phyloP scores from a whole-genome alignment of 2,888 invertebrate genomes.

The Mythimna pallens region DNA sequence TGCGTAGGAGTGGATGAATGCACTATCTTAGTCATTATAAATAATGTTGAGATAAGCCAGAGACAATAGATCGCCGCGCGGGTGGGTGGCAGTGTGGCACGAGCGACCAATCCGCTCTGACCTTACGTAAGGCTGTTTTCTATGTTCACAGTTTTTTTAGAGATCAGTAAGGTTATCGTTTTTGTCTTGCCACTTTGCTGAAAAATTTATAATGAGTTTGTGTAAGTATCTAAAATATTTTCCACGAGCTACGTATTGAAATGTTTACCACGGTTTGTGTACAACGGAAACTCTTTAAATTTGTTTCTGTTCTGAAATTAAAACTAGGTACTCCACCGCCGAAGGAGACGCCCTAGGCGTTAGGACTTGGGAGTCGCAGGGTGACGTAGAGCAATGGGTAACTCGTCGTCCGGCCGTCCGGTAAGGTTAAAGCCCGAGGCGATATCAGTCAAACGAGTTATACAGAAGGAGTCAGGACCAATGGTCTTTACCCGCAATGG shows the following conservation, averaged over 20 bases:
- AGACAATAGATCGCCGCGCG: constrained; percentile 83
- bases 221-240: neutral
- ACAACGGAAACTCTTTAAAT: neutral
- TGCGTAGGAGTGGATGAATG: constrained; percentile 83
- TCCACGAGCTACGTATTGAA: neutral
- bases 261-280: neutral
- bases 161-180: neutral
- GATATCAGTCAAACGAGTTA: too few relatives aligned
- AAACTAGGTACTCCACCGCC: too few relatives aligned
- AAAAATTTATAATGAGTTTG: neutral
- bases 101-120: constrained; percentile 66
- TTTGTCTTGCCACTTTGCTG: neutral
- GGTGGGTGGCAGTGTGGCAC: constrained; percentile 76
- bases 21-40: constrained; percentile 85
- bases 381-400: too few relatives aligned
- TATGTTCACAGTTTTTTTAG: neutral
- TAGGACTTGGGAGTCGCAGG: too few relatives aligned
- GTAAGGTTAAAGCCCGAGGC: too few relatives aligned
- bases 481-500: too few relatives aligned
- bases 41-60: constrained; percentile 84
- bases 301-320: too few relatives aligned
- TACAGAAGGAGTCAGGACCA: too few relatives aligned
- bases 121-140: constrained; percentile 37
- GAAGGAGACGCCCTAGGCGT: too few relatives aligned
- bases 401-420: too few relatives aligned